Conservation (phyloP, 2,113 vertebrate species). For the Chinchilla lanigera region DNA sequence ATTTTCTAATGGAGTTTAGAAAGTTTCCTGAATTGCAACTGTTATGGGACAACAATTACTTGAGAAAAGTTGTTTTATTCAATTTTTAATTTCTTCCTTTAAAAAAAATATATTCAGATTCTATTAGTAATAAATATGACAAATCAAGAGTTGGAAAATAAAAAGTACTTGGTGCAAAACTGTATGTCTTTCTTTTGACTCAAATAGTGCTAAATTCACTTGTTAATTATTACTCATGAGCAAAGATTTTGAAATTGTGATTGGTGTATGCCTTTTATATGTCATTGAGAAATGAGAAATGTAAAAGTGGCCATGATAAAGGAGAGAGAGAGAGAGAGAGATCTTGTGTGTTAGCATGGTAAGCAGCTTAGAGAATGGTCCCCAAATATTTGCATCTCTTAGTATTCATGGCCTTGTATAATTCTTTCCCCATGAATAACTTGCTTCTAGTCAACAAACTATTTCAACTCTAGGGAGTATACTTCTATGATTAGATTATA, state of each 20-base stretch:
- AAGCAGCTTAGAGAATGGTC: not conserved
- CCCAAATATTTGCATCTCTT: not conserved
- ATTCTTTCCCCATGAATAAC: not conserved
- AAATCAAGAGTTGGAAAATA: not conserved
- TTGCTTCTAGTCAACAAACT: not conserved
- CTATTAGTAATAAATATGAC: not conserved
- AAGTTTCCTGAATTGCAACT: not conserved
- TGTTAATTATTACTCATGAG: not conserved
- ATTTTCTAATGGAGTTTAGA: not conserved
- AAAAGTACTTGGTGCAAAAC: not conserved
- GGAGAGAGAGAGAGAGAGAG: not conserved
- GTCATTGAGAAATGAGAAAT: conserved; percentile 24
- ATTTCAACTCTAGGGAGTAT: not conserved
- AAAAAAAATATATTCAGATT: not conserved
- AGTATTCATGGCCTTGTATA: not conserved
- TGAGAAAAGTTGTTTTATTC: not conserved
- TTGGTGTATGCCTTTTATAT: not conserved
- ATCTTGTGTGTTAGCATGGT: not conserved
- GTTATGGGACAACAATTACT: not conserved
- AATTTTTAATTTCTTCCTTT: not conserved
- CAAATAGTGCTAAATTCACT: not conserved
- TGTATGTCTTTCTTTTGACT: not conserved
- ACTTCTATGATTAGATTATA: not conserved
- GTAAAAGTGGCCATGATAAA: not conserved
- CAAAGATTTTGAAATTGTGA: not conserved